Conservation (phyloP, 1,140 invertebrate species). For the Archegozetes longisetosus region DNA sequence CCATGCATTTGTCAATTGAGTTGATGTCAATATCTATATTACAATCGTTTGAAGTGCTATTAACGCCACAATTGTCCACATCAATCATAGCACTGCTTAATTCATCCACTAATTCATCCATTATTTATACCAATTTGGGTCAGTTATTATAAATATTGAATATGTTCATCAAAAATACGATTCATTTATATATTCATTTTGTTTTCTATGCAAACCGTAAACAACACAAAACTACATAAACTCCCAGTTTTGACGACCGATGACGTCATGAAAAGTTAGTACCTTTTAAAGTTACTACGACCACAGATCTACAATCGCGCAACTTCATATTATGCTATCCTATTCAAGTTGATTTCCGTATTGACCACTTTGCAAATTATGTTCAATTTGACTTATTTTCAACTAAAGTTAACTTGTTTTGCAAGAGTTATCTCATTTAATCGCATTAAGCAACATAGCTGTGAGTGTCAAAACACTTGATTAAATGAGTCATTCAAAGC, state of each 20-base stretch:
- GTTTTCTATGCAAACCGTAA: neutral
- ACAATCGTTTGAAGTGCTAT: neutral
- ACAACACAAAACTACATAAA: neutral
- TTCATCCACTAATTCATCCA: conserved; percentile 12
- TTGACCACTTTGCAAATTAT: too few species aligned
- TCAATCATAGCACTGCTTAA: conserved; percentile 9
- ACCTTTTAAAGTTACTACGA: too few species aligned
- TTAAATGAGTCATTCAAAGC: too few species aligned
- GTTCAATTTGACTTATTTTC: too few species aligned
- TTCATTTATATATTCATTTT: neutral
- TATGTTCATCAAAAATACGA: neutral
- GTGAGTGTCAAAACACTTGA: too few species aligned
- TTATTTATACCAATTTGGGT: neutral
- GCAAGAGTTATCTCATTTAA: too few species aligned
- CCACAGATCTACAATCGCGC: too few species aligned
- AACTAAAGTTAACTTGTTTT: too few species aligned
- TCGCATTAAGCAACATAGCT: too few species aligned
- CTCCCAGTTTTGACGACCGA: neutral
- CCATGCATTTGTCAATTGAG: neutral
- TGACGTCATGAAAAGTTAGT: too few species aligned
- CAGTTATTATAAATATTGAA: neutral
- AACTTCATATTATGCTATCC: too few species aligned
- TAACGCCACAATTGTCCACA: neutral
- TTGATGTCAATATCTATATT: neutral
- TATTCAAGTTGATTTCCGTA: too few species aligned